Percentiles rank a stretch among this genome's conserved stretches.
Conservation (phyloP, 2,113 vertebrate genomes). For the Rhinolophus sinicus region DNA sequence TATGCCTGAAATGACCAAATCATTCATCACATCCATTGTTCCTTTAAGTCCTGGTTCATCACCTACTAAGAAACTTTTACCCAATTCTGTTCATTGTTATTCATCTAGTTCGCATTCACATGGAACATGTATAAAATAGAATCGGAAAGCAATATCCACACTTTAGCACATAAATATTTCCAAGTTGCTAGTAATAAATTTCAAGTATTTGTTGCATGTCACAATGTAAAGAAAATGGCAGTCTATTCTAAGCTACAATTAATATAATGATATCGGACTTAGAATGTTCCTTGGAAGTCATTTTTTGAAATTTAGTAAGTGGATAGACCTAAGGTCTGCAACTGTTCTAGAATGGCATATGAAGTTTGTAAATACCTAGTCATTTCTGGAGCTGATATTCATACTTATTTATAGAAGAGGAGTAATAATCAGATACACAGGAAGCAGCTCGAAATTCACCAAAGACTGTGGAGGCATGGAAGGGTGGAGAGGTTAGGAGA, state of each 20-base stretch:
- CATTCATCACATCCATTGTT: not conserved
- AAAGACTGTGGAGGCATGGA: not conserved
- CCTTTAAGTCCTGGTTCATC: not conserved
- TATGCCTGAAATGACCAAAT: not conserved
- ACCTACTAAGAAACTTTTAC: constrained; percentile 18
- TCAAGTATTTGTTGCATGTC: not conserved
- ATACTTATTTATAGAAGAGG: not conserved
- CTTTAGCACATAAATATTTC: not conserved
- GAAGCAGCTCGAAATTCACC: not conserved
- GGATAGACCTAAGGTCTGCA: not conserved
- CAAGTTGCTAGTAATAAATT: constrained; percentile 35
- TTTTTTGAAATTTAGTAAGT: not conserved
- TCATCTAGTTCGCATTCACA: constrained; percentile 10
- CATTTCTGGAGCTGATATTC: not conserved
- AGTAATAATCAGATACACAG: not conserved
- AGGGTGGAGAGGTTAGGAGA: not conserved
- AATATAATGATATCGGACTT: constrained; percentile 1
- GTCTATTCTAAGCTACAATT: not conserved
- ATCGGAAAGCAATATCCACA: not conserved
- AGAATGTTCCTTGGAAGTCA: not conserved
- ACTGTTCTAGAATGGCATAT: not conserved
- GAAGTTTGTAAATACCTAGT: not conserved
- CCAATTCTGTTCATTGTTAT: not conserved
- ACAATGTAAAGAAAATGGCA: constrained; percentile 3
- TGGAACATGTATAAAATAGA: not conserved